phyloP scores from a whole-genome alignment of 2,888 invertebrate species.

The Tachina grossa region DNA sequence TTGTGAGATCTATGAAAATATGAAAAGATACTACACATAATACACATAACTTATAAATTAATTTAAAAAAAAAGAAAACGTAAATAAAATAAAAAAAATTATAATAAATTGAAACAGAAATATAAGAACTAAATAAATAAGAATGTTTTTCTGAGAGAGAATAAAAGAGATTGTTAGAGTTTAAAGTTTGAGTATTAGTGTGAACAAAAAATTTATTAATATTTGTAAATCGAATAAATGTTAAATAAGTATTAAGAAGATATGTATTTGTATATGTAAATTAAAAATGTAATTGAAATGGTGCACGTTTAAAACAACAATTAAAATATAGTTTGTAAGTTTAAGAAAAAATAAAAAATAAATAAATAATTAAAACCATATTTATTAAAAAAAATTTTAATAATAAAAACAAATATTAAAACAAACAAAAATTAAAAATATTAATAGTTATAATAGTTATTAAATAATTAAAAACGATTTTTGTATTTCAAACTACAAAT shows the following conservation, averaged over 20 bases:
- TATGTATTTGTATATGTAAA: constrained; percentile 50
- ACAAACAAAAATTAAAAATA: constrained; percentile 30
- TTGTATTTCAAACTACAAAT: constrained; percentile 60
- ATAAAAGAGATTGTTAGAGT: constrained; percentile 71
- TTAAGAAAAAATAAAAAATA: constrained; percentile 16
- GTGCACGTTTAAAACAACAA: constrained; percentile 69
- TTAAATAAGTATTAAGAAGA: constrained; percentile 17
- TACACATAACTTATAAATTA: background rate
- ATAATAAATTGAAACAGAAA: constrained; percentile 4
- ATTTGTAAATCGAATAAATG: background rate
- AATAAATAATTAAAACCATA: background rate
- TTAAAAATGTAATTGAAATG: constrained; percentile 66
- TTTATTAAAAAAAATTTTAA: constrained; percentile 9
- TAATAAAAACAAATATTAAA: background rate
- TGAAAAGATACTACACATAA: constrained; percentile 22
- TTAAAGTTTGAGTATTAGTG: constrained; percentile 63
- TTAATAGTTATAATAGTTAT: constrained; percentile 30
- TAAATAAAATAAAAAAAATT: background rate
- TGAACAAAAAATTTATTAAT: constrained; percentile 14
- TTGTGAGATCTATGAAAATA: background rate
- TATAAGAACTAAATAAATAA: constrained; percentile 46
- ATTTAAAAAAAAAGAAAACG: background rate
- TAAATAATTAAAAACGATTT: constrained; percentile 48
- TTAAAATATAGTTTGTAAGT: constrained; percentile 60
- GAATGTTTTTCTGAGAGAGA: constrained; percentile 71